These are phyloP conservation scores for Stenopsyche tienmushanensis DNA, from an alignment of 1,140 invertebrate genomes.

Conservation along the genomic window DNA sequence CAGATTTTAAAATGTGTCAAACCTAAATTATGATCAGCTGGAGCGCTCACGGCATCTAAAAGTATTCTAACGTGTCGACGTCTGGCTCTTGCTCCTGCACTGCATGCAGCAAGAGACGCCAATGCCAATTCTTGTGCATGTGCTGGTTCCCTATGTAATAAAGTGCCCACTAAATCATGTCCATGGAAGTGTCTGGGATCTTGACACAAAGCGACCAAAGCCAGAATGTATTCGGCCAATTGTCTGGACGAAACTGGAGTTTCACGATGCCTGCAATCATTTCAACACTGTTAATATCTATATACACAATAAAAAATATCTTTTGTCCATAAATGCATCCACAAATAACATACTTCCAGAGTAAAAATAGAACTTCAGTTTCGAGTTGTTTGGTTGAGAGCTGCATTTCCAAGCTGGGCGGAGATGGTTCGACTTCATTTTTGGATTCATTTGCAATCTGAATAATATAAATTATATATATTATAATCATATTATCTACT, in stretches of 20 bases:
- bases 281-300: background rate
- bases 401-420: constrained; percentile 66
- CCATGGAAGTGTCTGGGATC: constrained; percentile 81
- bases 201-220: constrained; percentile 74
- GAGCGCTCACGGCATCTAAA: constrained; percentile 72
- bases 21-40: constrained; percentile 75
- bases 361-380: constrained; percentile 74
- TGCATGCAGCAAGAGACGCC: constrained; percentile 64
- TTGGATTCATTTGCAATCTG: constrained; percentile 55
- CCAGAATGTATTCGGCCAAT: constrained; percentile 72
- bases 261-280: constrained; percentile 61
- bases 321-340: too few relatives aligned
- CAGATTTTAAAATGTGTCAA: constrained; percentile 35
- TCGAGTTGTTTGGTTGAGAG: constrained; percentile 81
- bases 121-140: constrained; percentile 70
- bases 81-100: constrained; percentile 75
- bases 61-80: constrained; percentile 75
- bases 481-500: constrained; percentile 41
- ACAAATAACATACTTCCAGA: constrained; percentile 71
- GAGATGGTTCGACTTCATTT: constrained; percentile 54
- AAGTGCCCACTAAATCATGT: constrained; percentile 72
- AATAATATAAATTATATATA: constrained; percentile 36
- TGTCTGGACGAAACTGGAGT: constrained; percentile 71
- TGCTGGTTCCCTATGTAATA: constrained; percentile 70
- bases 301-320: background rate